A percentile compares a stretch with the other conserved stretches of the same genome.
Conservation (phyloP, 1,140 invertebrate genomes). For the Drosophila pallidifrons region DNA sequence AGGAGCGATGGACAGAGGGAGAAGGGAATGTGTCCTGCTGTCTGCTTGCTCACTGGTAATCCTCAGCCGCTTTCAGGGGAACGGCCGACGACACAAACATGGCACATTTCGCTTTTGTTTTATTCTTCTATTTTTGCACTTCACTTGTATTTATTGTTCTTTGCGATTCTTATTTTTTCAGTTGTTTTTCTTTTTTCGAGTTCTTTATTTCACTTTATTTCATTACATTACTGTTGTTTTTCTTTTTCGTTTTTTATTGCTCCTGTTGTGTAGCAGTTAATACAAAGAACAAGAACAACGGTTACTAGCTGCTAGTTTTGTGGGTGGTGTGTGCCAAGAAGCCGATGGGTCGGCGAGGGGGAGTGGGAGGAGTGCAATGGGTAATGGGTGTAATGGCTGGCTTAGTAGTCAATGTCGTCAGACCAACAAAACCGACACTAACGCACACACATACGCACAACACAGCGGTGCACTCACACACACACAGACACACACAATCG, state of each 20-base stretch:
- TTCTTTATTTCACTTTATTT: conserved; percentile 17
- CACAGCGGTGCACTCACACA: conserved; percentile 6
- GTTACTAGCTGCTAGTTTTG: conserved; percentile 40
- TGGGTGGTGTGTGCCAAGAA: conserved; percentile 9
- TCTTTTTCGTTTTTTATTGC: neutral
- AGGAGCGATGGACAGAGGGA: neutral
- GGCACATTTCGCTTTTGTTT: conserved; percentile 29
- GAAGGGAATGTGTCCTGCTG: conserved; percentile 8
- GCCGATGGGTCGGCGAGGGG: neutral
- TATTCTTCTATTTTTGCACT: neutral
- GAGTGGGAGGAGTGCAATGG: conserved; percentile 6
- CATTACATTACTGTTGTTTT: neutral
- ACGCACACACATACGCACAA: conserved; percentile 37
- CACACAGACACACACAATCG: conserved; percentile 3
- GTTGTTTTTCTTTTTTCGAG: conserved; percentile 9
- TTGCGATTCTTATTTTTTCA: neutral
- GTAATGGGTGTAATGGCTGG: conserved; percentile 14
- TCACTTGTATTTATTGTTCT: conserved; percentile 4
- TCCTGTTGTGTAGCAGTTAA: conserved; percentile 29
- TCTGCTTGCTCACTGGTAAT: conserved; percentile 12
- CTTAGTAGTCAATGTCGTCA: conserved; percentile 75
- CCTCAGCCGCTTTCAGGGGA: neutral
- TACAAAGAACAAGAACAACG: conserved; percentile 18
- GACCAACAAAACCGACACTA: conserved; percentile 51
- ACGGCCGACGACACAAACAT: conserved; percentile 20